Evolutionary conservation across 2,797 vertebrate genomes (phyloP).

Genomic region (Pseudochaenichthys georgianus): DNA sequence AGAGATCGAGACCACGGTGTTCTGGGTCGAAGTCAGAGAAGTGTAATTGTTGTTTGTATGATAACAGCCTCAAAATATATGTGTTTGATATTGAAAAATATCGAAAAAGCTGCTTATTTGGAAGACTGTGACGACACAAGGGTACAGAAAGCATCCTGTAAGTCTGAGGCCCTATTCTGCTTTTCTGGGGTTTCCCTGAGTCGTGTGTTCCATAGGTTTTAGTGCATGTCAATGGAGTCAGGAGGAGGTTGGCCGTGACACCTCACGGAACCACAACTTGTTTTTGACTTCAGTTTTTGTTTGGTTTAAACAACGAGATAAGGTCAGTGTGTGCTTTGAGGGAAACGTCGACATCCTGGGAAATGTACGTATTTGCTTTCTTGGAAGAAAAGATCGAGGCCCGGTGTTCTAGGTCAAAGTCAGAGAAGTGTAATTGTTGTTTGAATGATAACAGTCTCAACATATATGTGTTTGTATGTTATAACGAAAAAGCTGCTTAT

Average conservation of each 20-base stretch:
- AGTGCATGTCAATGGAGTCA: not conserved
- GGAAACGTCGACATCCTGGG: not conserved
- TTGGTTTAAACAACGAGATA: not conserved
- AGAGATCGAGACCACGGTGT: not conserved
- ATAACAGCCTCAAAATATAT: not conserved
- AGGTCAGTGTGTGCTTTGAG: not conserved
- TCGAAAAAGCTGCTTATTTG: not conserved
- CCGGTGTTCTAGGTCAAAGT: not conserved
- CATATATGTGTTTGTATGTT: too few species aligned
- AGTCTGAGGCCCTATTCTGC: too few species aligned
- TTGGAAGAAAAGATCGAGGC: not conserved
- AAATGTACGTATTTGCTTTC: not conserved
- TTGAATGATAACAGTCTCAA: not conserved
- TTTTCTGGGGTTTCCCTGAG: too few species aligned
- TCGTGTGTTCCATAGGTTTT: too few species aligned
- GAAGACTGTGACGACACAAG: not conserved
- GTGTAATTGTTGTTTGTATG: not conserved
- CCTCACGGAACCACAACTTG: not conserved
- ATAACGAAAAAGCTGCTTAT: not conserved
- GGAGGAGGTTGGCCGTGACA: too few species aligned
- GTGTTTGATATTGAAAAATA: accelerated
- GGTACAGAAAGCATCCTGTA: too few species aligned
- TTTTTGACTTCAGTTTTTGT: not conserved
- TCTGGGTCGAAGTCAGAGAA: not conserved
- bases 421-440: not conserved